phyloP scores from a whole-genome alignment of 2,797 vertebrate genomes.

The Cygnus olor region DNA sequence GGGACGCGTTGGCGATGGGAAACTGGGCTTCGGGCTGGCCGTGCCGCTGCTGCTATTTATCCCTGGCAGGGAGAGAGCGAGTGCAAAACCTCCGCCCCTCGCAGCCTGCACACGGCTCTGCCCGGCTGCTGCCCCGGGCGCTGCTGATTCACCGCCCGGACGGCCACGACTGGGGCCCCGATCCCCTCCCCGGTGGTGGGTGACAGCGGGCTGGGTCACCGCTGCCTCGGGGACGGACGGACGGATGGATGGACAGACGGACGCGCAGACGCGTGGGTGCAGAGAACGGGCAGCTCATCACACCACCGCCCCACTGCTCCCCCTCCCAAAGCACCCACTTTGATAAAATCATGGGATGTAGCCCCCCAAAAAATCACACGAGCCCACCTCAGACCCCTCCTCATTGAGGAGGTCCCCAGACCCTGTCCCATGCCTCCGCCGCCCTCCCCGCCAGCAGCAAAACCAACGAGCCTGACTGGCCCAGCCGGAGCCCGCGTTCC shows the following conservation, averaged over 20 bases:
- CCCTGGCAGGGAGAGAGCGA: constrained; percentile 22
- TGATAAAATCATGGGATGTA: not conserved
- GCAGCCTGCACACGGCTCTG: constrained; percentile 55
- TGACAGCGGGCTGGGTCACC: not conserved
- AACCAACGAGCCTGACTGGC: constrained; percentile 36
- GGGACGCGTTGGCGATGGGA: not conserved
- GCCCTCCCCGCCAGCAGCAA: not conserved
- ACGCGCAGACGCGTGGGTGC: not conserved
- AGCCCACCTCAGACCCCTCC: not conserved
- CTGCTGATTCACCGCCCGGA: constrained; percentile 54
- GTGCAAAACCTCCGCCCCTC: constrained; percentile 66
- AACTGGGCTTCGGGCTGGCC: not conserved
- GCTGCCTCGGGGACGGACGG: not conserved
- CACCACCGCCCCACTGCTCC: accelerated
- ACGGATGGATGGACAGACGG: not conserved
- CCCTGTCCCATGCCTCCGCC: not conserved
- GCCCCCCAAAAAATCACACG: too few relatives aligned
- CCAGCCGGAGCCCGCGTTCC: not conserved
- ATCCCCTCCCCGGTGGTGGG: not conserved
- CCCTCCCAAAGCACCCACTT: not conserved
- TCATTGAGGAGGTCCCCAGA: not conserved
- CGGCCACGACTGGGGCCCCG: not conserved
- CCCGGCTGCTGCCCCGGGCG: constrained; percentile 60
- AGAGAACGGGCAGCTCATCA: not conserved
- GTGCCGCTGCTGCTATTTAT: constrained; percentile 66